Percentiles rank a stretch among this genome's conserved stretches.
phyloP scores from a whole-genome alignment of 2,797 vertebrate genomes.

The Arrhamphus sclerolepis region DNA sequence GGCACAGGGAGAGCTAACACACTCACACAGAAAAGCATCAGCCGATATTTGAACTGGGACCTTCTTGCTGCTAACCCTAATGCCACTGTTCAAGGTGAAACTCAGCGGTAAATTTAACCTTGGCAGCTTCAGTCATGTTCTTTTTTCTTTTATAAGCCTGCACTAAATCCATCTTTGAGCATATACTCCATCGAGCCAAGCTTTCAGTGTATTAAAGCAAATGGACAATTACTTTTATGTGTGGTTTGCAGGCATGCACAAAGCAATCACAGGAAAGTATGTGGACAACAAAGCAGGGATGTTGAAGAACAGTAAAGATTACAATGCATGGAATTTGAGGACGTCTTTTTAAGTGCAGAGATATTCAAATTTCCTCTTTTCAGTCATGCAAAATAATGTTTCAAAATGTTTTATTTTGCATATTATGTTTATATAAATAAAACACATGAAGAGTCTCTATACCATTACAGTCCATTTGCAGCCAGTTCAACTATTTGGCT shows the following conservation, averaged over 20 bases:
- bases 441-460: no score
- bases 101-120: constrained; percentile 11
- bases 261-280: constrained; percentile 19
- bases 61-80: no score
- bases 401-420: no score
- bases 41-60: no score
- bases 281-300: constrained; percentile 4
- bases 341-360: constrained; percentile 4
- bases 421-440: constrained; percentile 3
- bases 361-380: neutral
- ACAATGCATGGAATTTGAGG: constrained; percentile 37
- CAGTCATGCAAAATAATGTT: no score
- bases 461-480: constrained; percentile 24
- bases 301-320: constrained; percentile 30
- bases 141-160: constrained; percentile 26
- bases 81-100: no score
- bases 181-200: constrained; percentile 2
- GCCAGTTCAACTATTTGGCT: neutral
- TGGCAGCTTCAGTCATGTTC: constrained; percentile 1
- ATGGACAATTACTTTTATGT: constrained; percentile 8
- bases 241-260: constrained; percentile 14
- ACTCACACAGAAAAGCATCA: no score
- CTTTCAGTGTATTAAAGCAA: constrained; percentile 25
- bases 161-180: constrained; percentile 20
- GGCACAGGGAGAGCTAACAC: no score